These are phyloP conservation scores for Tauraco erythrolophus DNA, from an alignment of 2,113 vertebrate genomes.

Conservation along the genomic window DNA sequence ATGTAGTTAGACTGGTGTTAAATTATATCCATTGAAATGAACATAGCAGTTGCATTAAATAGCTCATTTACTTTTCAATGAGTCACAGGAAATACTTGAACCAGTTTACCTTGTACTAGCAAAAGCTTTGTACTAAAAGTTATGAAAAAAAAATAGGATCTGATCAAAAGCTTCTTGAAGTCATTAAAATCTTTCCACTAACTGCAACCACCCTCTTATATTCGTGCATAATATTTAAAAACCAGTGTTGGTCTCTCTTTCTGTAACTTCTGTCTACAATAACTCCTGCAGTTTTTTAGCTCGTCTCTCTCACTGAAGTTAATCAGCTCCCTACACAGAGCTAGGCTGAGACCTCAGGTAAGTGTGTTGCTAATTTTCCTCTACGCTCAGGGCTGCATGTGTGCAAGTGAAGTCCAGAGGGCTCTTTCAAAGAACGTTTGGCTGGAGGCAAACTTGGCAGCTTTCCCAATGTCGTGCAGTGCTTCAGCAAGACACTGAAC, in stretches of 20 bases:
- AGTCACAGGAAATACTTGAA: conserved; percentile 57
- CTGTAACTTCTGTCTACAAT: neutral
- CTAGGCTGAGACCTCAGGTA: neutral
- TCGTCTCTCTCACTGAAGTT: neutral
- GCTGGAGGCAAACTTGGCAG: neutral
- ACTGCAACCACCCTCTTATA: neutral
- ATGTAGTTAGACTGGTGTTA: neutral
- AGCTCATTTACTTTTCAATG: conserved; percentile 39
- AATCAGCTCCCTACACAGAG: neutral
- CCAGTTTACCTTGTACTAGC: neutral
- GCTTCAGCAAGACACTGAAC: neutral
- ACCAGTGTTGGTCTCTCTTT: neutral
- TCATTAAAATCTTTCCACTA: neutral
- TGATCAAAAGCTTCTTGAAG: neutral
- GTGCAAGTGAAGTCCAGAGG: neutral
- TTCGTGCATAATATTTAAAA: neutral
- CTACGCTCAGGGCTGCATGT: neutral
- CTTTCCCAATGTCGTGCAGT: neutral
- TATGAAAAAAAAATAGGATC: neutral
- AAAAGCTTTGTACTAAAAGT: conserved; percentile 1
- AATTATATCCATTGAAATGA: conserved; percentile 23
- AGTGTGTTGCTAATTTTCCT: neutral
- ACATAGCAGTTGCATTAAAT: neutral
- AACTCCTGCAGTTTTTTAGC: neutral
- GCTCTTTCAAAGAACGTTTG: neutral